Base-by-base conservation (phyloP, 2,797 vertebrate genomes). In the Sebastes hubbsi region DNA sequence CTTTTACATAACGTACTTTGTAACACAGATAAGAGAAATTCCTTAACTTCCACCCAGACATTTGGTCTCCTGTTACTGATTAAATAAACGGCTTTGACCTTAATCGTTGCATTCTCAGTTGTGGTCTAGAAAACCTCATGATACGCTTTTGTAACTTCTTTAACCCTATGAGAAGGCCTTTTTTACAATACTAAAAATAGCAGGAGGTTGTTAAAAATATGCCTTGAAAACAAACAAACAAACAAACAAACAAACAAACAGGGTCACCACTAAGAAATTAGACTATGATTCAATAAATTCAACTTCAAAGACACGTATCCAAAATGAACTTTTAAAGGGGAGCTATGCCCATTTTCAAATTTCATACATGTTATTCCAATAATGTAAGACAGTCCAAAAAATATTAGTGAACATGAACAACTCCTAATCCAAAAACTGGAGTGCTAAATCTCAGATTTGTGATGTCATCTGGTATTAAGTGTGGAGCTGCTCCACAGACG, bases 41-140 rank as follows among this genome's bases (percentile, higher is more conserved):
- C 4, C 1, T 6, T 5, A 42, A 25, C 18, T 77, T 46, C 11
- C 56, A 67, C 2, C 6, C 66, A 74, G n/a, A 46, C 38, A 52
- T 65, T 52, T 36, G 18, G n/a, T 49, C 58, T 67, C 24, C n/a
- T 77, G 66, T 52, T 63, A 64, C 36, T 67, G 66, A 77, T 65
- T 8, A 22, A 80, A 73, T 22, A 72, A 78, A 55, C 32, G 5
- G 64, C 68, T 73, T 63, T 88, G 72, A 83, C 69, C 77, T 82
- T 84, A 80, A 92, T 80, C 71, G 70, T 25, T 79, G 46, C 42
- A 55, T 72, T 55, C 29, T 63, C n/a, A 32, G 62, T 22, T 65
- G 61, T 27, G 11, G 32, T 72, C 25, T 30, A 49, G 46, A 80
- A 86, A 79, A 81, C 60, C 14, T 66, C 66, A 56, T 46, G 61